phyloP scores from a whole-genome alignment of 2,888 invertebrate species.

The Hyposoter didymator region DNA sequence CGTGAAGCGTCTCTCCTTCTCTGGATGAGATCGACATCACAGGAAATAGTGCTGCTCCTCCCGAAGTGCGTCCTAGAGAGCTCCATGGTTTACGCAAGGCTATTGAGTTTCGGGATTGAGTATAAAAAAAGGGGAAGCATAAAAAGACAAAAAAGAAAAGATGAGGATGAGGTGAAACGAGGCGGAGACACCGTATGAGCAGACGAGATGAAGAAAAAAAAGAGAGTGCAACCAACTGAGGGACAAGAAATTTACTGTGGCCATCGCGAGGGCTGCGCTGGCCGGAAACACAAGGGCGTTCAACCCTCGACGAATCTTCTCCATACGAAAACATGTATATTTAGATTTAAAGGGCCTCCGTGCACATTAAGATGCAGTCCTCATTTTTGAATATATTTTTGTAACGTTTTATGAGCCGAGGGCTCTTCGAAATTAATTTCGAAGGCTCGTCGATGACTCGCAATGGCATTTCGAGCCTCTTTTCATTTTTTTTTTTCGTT shows the following conservation, averaged over 20 bases:
- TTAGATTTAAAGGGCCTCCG: slow-evolving; percentile 80
- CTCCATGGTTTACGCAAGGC: slow-evolving; percentile 73
- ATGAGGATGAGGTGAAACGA: slow-evolving; percentile 63
- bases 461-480: background rate
- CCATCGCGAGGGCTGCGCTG: slow-evolving; percentile 68
- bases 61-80: slow-evolving; percentile 80
- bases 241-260: slow-evolving; percentile 52
- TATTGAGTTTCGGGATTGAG: slow-evolving; percentile 81
- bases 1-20: slow-evolving; percentile 49
- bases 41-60: slow-evolving; percentile 82
- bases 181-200: slow-evolving; percentile 45
- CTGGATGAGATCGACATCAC: slow-evolving; percentile 70
- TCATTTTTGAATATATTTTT: slow-evolving; percentile 9
- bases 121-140: slow-evolving; percentile 66
- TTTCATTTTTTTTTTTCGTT: background rate
- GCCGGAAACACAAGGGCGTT: slow-evolving; percentile 83
- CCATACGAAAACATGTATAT: slow-evolving; percentile 56
- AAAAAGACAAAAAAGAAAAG: slow-evolving; percentile 60
- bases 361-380: slow-evolving; percentile 24
- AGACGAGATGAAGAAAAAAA: slow-evolving; percentile 39
- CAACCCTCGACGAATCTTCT: slow-evolving; percentile 76
- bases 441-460: background rate
- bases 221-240: slow-evolving; percentile 70
- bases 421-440: slow-evolving; percentile 5
- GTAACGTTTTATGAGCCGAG: slow-evolving; percentile 10